Evolutionary conservation across 2,888 invertebrate genomes (phyloP).

Genomic region (Antheraea assamensis): DNA sequence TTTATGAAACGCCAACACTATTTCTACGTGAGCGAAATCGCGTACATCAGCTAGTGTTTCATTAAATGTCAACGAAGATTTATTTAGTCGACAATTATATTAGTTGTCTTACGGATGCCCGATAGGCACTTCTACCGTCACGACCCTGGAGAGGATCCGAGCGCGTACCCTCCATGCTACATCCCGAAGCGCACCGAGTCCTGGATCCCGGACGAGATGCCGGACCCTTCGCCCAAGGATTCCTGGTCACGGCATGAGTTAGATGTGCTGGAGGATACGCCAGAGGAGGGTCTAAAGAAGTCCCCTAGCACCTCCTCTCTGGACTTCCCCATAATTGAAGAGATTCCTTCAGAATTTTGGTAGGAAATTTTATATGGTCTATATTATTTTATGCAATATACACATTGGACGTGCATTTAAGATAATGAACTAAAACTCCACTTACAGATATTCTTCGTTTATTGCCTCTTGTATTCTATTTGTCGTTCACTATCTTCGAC

Average conservation of each 20-base stretch:
- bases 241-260: slow-evolving; percentile 61
- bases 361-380: slow-evolving; percentile 28
- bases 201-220: slow-evolving; percentile 66
- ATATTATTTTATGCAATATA: not conserved
- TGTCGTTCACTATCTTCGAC: too few species aligned
- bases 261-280: slow-evolving; percentile 47
- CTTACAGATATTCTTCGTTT: too few species aligned
- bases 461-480: too few species aligned
- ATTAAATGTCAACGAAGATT: too few species aligned
- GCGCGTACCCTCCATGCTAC: slow-evolving; percentile 61
- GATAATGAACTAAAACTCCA: not conserved
- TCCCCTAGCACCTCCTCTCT: slow-evolving; percentile 54
- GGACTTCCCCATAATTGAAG: slow-evolving; percentile 55
- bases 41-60: too few species aligned
- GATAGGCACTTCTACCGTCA: slow-evolving; percentile 72
- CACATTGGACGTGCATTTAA: not conserved
- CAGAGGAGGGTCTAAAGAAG: slow-evolving; percentile 43
- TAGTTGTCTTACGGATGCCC: not conserved
- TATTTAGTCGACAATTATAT: not conserved
- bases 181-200: slow-evolving; percentile 68
- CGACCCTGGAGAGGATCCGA: slow-evolving; percentile 73
- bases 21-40: too few species aligned
- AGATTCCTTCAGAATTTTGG: slow-evolving; percentile 66
- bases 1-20: too few species aligned
- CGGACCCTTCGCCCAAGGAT: slow-evolving; percentile 67